Conservation (phyloP, 2,113 vertebrate species). For the Istiophorus platypterus region DNA sequence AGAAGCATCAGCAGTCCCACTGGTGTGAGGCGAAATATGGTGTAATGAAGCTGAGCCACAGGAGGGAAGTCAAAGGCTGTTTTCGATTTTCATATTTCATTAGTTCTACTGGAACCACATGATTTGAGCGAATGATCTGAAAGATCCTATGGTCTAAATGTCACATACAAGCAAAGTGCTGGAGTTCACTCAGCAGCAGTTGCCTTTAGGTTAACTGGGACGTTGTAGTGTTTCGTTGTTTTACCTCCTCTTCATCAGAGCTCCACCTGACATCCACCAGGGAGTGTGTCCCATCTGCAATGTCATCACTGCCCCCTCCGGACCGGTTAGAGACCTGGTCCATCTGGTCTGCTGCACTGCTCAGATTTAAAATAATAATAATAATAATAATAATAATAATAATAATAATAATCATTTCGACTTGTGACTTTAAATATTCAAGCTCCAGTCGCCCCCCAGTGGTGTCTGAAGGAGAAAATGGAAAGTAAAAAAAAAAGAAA, state of each 20-base stretch:
- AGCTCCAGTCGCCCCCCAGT: background rate
- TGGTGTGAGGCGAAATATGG: conserved; percentile 12
- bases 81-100: background rate
- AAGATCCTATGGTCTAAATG: background rate
- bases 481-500: background rate
- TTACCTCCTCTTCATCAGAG: conserved; percentile 76
- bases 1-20: background rate
- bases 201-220: background rate
- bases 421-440: background rate
- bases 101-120: background rate
- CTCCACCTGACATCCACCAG: conserved; percentile 60
- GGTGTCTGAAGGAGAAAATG: background rate
- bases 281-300: conserved; percentile 65
- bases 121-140: background rate
- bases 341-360: conserved; percentile 61
- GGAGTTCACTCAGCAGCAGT: background rate
- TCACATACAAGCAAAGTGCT: background rate
- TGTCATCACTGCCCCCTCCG: conserved; percentile 63
- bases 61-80: conserved; percentile 34
- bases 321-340: conserved; percentile 66
- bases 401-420: background rate
- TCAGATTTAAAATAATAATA: background rate
- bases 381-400: background rate
- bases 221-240: background rate
- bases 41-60: conserved; percentile 27